Conservation (phyloP, 2,113 vertebrate species). For the Tragelaphus scriptus region DNA sequence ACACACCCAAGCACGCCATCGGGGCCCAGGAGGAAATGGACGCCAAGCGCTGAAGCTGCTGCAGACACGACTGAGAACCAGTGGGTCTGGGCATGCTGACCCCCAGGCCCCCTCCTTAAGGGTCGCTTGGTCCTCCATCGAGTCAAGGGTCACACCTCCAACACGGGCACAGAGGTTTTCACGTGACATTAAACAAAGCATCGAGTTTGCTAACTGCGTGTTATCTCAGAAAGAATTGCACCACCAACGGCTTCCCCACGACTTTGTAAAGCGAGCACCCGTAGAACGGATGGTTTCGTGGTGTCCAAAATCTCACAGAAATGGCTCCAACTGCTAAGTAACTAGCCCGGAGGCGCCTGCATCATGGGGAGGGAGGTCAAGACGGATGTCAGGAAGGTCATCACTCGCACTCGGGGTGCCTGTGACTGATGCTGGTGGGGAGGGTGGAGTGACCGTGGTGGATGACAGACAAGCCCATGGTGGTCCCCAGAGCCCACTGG, state of each 20-base stretch:
- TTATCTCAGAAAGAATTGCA: slow-evolving; percentile 58
- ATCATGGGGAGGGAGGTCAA: background rate
- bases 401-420: background rate
- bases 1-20: fast-evolving
- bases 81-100: background rate
- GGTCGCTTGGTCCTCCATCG: background rate
- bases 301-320: slow-evolving; percentile 35
- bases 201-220: slow-evolving; percentile 12
- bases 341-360: no score
- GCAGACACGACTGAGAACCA: background rate
- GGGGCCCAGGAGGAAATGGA: background rate
- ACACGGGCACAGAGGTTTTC: background rate
- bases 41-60: background rate
- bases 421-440: background rate
- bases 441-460: background rate
- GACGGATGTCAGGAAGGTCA: no score
- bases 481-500: background rate
- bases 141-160: slow-evolving; percentile 15
- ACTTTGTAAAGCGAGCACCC: slow-evolving; percentile 23
- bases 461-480: background rate
- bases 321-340: background rate
- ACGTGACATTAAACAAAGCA: background rate
- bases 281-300: background rate
- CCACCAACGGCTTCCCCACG: slow-evolving; percentile 38
- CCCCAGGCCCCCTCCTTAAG: background rate